Percentiles rank a stretch among this genome's conserved stretches.
phyloP scores from a whole-genome alignment of 1,140 invertebrate species.

The Drosophila sucinea region DNA sequence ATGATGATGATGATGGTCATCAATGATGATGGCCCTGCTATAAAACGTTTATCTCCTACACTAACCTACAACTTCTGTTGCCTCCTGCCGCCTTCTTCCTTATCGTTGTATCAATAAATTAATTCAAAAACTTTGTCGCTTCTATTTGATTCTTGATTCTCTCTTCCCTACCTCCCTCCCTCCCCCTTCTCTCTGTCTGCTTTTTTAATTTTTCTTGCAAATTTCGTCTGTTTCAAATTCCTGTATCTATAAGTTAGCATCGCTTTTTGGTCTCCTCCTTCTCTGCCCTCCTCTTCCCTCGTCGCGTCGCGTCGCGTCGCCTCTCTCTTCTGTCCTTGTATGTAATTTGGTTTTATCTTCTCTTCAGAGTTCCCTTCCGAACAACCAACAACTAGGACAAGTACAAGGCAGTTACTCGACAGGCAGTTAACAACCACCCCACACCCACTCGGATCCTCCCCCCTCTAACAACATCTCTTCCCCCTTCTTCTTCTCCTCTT shows the following conservation, averaged over 20 bases:
- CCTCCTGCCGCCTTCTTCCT: constrained; percentile 28
- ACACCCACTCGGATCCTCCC: background rate
- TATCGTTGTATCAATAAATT: constrained; percentile 79
- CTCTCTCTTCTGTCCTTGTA: constrained; percentile 32
- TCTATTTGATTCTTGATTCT: constrained; percentile 56
- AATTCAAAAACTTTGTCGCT: constrained; percentile 79
- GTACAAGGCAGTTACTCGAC: constrained; percentile 65
- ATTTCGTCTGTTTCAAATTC: constrained; percentile 67
- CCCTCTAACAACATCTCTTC: too few relatives aligned
- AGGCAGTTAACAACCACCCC: constrained; percentile 55
- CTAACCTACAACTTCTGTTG: constrained; percentile 29
- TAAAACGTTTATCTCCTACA: constrained; percentile 63
- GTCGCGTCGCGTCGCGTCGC: too few relatives aligned
- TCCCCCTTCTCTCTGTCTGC: background rate
- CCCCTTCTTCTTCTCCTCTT: constrained; percentile 4
- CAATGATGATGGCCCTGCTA: constrained; percentile 50
- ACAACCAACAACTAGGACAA: constrained; percentile 57
- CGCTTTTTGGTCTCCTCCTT: constrained; percentile 25
- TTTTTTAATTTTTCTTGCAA: constrained; percentile 69
- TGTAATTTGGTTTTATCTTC: constrained; percentile 62
- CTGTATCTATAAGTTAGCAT: constrained; percentile 74
- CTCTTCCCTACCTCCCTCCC: background rate
- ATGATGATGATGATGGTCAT: constrained; percentile 26
- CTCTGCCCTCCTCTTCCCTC: background rate
- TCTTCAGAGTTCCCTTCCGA: constrained; percentile 10